phyloP scores from a whole-genome alignment of 2,113 vertebrate genomes.

The Phalacrocorax carbo region DNA sequence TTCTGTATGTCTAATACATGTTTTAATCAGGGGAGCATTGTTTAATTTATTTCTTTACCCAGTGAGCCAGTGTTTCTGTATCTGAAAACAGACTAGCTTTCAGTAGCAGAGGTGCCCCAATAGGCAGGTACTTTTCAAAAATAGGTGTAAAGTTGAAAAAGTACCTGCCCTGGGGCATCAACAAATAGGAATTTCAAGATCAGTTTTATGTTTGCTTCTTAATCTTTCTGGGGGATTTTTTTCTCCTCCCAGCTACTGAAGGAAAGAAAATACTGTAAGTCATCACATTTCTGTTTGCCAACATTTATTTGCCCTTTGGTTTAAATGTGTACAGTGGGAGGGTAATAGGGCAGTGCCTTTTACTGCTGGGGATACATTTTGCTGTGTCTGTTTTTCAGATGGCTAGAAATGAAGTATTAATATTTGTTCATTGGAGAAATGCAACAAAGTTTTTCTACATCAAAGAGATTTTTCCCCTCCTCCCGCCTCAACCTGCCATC shows the following conservation, averaged over 20 bases:
- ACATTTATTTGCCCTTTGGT: constrained; percentile 62
- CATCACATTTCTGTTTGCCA: constrained; percentile 72
- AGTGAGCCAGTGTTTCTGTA: constrained; percentile 10
- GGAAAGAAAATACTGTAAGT: constrained; percentile 74
- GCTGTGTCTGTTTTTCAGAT: constrained; percentile 55
- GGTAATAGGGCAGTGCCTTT: constrained; percentile 48
- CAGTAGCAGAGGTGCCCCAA: background rate
- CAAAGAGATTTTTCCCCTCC: constrained; percentile 26
- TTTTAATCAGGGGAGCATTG: constrained; percentile 27
- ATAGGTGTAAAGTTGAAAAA: constrained; percentile 62
- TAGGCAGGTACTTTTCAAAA: constrained; percentile 60
- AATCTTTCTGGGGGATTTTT: constrained; percentile 69
- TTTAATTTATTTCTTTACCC: constrained; percentile 41
- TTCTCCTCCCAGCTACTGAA: constrained; percentile 65
- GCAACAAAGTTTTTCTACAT: constrained; percentile 34
- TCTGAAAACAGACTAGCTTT: constrained; percentile 8
- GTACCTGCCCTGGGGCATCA: constrained; percentile 63
- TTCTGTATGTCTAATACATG: background rate
- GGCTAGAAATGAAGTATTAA: constrained; percentile 57
- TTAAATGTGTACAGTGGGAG: constrained; percentile 25
- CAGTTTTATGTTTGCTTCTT: constrained; percentile 75
- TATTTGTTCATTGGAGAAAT: constrained; percentile 47
- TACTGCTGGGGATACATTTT: constrained; percentile 67
- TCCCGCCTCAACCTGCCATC: background rate
- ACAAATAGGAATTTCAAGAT: constrained; percentile 77